Evolutionary conservation across 2,113 vertebrate species (phyloP), one percentile per base, ranked within the genome.

Genomic region (Ameiurus melas): DNA sequence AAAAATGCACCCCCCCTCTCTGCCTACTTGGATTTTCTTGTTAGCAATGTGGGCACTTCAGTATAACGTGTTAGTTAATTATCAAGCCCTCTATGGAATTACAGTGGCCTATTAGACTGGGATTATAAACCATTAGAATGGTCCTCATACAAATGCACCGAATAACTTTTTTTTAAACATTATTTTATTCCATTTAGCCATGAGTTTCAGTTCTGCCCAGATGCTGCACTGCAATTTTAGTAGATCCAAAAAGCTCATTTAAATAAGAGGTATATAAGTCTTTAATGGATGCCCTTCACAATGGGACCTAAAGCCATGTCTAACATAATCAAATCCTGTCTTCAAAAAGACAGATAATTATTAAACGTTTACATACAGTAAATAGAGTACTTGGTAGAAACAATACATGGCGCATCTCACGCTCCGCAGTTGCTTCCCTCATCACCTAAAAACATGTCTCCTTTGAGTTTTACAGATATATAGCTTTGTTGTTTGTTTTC

Each of bases 31-130:
- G 17, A 78, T 55, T 79, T 79, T 79, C 77, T 55, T 55, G 77
- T 79, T 79, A 79, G 14, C 47, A n/a, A 30, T 55, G 47, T 17
- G 55, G 14, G 51, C 27, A 55, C 39, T 13, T 79, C 2, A 16
- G 77, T 53, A 79, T 27, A 79, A 81, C 17, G 19, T 22, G 30
- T 22, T 58, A 57, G 53, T 57, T 80, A 33, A 57, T 80, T 80
- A 80, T 80, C 30, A 36, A 80, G n/a, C 79, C 19, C 79, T 58
- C 57, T 43, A 39, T 83, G 57, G 80, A 83, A 83, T 83, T 39
- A 60, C 30, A 2, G 33, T 39, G n/a, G n/a, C 78, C 78, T 78
- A 7, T 80, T 80, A 80, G n/a, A 81, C 25, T 85, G 55, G 36
- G 53, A 43, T 5, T 60, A 33, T 70, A 75, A 75, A 75, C 33